Conservation (phyloP, 2,113 vertebrate genomes). For the Micronisus gabar region DNA sequence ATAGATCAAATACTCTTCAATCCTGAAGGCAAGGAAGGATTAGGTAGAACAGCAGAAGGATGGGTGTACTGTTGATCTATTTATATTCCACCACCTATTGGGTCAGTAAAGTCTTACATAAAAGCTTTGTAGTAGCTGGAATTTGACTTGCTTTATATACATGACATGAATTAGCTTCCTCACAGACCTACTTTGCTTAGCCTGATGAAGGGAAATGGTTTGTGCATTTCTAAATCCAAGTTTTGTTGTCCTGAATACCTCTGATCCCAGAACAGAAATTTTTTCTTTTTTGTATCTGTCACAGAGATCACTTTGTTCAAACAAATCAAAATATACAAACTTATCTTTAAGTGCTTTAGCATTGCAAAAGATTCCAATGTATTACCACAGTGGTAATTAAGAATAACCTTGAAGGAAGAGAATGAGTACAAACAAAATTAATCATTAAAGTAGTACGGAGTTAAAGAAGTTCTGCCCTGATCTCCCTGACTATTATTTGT, state of each 20-base stretch:
- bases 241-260: not conserved
- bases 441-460: not conserved
- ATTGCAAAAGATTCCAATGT: not conserved
- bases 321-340: not conserved
- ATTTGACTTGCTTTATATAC: slow-evolving; percentile 37
- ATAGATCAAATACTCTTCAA: slow-evolving; percentile 64
- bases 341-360: slow-evolving; percentile 5
- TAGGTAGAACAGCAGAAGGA: slow-evolving; percentile 56
- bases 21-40: slow-evolving; percentile 61
- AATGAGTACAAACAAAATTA: not conserved
- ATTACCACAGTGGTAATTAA: not conserved
- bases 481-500: not conserved
- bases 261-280: not conserved
- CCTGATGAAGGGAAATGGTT: not conserved
- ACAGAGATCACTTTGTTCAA: not conserved
- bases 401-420: not conserved
- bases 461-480: not conserved
- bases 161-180: slow-evolving; percentile 27
- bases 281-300: not conserved
- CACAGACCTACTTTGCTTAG: not conserved
- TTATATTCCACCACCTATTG: slow-evolving; percentile 64
- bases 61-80: slow-evolving; percentile 54
- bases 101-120: slow-evolving; percentile 69
- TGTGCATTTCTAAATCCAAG: not conserved
- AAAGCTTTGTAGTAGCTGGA: slow-evolving; percentile 59